Conservation (phyloP, 2,797 vertebrate genomes). For the Ptychobarbus kaznakovi region DNA sequence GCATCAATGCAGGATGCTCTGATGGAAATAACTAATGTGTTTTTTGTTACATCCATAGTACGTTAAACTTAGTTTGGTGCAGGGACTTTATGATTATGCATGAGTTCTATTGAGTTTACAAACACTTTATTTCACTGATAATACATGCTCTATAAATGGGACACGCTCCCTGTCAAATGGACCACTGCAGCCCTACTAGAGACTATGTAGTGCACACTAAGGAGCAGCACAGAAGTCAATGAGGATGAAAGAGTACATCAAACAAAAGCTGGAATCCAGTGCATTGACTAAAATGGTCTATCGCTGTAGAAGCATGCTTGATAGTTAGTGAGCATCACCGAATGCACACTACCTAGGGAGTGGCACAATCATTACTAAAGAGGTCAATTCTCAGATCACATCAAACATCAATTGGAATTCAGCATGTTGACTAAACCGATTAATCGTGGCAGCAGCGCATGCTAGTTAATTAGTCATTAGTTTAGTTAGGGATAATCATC, state of each 20-base stretch:
- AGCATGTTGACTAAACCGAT: background rate
- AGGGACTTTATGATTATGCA: background rate
- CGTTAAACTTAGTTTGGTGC: background rate
- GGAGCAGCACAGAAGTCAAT: background rate
- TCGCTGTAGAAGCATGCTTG: background rate
- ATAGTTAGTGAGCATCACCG: background rate
- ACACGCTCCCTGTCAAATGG: background rate
- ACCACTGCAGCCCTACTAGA: background rate
- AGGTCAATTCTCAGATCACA: background rate
- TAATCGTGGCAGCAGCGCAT: background rate
- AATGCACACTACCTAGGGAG: background rate
- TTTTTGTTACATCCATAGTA: background rate
- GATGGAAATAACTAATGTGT: background rate
- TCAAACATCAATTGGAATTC: no score
- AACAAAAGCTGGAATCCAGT: background rate
- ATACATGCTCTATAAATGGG: background rate
- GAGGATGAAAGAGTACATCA: background rate
- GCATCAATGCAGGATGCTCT: background rate
- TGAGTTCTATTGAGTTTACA: background rate
- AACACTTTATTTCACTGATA: background rate
- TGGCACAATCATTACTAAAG: no score
- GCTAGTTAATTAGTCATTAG: background rate
- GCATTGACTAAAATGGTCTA: background rate
- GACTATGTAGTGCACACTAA: background rate
- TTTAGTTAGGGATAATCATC: background rate